Conservation (phyloP, 2,113 vertebrate species). For the Lepidothrix coronata region DNA sequence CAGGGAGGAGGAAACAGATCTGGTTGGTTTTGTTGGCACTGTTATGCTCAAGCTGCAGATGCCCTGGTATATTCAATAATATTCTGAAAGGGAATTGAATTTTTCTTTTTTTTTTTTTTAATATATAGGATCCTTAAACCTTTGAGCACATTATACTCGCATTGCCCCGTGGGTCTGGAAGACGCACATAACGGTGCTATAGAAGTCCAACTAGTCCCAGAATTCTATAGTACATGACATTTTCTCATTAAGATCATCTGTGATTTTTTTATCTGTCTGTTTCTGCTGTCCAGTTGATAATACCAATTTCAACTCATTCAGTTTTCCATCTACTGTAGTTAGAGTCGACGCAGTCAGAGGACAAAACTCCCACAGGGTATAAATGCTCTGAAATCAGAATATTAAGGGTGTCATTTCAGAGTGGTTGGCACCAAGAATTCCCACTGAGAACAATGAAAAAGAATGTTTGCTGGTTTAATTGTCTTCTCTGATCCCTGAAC, state of each 20-base stretch:
- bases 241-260: not conserved
- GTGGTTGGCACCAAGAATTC: not conserved
- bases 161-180: not conserved
- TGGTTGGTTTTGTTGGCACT: not conserved
- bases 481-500: not conserved
- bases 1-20: not conserved
- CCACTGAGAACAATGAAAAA: not conserved
- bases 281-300: constrained; percentile 4
- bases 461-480: not conserved
- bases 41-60: not conserved
- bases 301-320: not conserved
- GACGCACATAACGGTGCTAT: not conserved
- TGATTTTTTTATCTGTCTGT: not conserved
- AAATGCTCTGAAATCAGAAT: constrained; percentile 12
- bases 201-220: not conserved
- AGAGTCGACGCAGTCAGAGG: not conserved
- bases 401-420: not conserved
- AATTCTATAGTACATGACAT: not conserved
- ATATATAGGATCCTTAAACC: not conserved
- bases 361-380: not conserved
- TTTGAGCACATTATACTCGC: not conserved
- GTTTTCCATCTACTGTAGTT: not conserved
- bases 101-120: not conserved
- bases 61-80: not conserved
- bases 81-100: not conserved